Evolutionary conservation across 2,797 vertebrate species (phyloP).

Genomic region (Mus spretus): DNA sequence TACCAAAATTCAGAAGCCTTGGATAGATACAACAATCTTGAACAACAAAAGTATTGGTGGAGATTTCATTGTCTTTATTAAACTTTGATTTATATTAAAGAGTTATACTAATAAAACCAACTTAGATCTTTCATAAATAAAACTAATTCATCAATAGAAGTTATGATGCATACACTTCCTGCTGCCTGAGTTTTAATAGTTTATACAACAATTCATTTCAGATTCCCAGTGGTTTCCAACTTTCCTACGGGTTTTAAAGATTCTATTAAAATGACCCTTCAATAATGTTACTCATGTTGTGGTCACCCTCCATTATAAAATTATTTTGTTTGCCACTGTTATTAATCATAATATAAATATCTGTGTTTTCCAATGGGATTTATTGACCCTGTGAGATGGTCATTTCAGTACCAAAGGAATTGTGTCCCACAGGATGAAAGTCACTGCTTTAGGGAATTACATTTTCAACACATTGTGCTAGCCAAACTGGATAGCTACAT

Average conservation of each 20-base stretch:
- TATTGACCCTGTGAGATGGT: background rate
- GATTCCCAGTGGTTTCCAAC: background rate
- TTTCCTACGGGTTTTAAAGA: background rate
- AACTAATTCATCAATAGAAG: background rate
- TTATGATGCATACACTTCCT: background rate
- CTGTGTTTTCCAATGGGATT: background rate
- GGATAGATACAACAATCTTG: background rate
- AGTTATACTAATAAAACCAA: background rate
- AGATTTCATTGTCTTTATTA: background rate
- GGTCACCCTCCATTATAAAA: background rate
- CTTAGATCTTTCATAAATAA: background rate
- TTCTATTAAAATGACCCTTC: background rate
- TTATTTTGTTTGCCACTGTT: background rate
- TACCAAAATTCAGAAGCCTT: background rate
- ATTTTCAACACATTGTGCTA: background rate
- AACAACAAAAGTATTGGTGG: background rate
- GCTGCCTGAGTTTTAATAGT: background rate
- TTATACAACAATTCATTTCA: background rate
- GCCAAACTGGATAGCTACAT: background rate
- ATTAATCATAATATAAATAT: background rate
- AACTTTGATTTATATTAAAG: background rate
- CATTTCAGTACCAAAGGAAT: background rate
- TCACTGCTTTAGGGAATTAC: background rate
- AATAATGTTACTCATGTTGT: background rate
- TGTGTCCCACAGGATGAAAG: background rate